Conservation (phyloP, 2,797 vertebrate species). For the Benthosema pterotum region DNA sequence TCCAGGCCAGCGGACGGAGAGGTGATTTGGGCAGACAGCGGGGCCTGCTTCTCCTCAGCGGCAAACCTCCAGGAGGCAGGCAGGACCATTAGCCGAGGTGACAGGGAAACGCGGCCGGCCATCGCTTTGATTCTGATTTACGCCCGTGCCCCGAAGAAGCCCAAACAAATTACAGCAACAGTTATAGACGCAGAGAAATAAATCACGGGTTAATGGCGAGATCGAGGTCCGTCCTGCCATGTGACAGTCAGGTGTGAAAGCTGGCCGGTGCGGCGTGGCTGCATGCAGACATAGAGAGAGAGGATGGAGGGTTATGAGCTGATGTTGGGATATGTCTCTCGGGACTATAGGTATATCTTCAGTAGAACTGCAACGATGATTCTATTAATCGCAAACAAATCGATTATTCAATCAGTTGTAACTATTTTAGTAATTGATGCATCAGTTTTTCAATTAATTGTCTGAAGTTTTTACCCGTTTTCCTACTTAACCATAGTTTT, state of each 20-base stretch:
- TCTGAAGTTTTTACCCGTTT: no score
- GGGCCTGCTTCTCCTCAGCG: conserved; percentile 74
- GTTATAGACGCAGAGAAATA: conserved; percentile 76
- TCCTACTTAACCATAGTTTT: no score
- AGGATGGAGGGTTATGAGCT: conserved; percentile 69
- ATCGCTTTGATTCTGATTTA: conserved; percentile 78
- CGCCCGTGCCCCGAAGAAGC: conserved; percentile 68
- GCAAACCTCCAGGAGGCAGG: conserved; percentile 61
- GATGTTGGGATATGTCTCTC: conserved; percentile 72
- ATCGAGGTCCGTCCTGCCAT: no score
- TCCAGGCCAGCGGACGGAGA: conserved; percentile 69
- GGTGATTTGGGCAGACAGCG: conserved; percentile 74
- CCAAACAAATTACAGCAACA: conserved; percentile 79
- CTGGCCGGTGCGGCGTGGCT: conserved; percentile 36
- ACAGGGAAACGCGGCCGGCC: conserved; percentile 69
- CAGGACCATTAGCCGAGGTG: conserved; percentile 79
- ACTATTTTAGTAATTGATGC: no score
- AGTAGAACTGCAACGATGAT: no score
- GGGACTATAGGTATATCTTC: conserved; percentile 66
- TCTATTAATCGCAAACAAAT: no score
- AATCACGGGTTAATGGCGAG: conserved; percentile 73
- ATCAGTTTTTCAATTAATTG: no score
- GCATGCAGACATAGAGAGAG: conserved; percentile 68
- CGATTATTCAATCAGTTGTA: no score
- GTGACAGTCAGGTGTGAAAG: conserved; percentile 71